Conservation (phyloP, 2,113 vertebrate genomes). For the Pterophyllum scalare region DNA sequence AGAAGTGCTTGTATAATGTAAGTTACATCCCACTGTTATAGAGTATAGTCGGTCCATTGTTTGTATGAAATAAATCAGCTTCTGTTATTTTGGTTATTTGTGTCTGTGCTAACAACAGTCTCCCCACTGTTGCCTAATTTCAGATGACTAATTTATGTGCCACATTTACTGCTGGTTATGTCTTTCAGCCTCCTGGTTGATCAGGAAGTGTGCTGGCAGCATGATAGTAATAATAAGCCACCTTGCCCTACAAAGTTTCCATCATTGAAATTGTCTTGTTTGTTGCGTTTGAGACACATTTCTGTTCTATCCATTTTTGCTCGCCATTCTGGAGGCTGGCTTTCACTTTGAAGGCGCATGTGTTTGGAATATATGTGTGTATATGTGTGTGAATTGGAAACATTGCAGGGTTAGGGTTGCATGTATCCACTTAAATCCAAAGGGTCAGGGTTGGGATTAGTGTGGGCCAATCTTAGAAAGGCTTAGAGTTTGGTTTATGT, state of each 20-base stretch:
- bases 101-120: slow-evolving; percentile 36
- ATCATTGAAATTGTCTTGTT: background rate
- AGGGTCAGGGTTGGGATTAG: background rate
- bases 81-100: slow-evolving; percentile 33
- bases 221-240: background rate
- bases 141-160: slow-evolving; percentile 44
- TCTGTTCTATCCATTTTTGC: background rate
- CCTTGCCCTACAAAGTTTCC: background rate
- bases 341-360: background rate
- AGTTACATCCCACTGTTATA: background rate
- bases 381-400: background rate
- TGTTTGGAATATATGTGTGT: too few species aligned
- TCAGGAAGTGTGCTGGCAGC: background rate
- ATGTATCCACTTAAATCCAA: background rate
- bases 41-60: slow-evolving; percentile 13
- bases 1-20: background rate
- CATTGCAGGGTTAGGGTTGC: background rate
- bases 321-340: background rate
- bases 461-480: background rate
- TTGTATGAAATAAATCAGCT: slow-evolving; percentile 38
- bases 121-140: slow-evolving; percentile 41
- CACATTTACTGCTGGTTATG: slow-evolving; percentile 49
- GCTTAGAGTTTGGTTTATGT: background rate
- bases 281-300: fast-evolving
- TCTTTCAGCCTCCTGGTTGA: background rate